phyloP scores from a whole-genome alignment of 30 jellyfish, hydroid and myxozoan genomes.

The Haliclystus octoradiatus region DNA sequence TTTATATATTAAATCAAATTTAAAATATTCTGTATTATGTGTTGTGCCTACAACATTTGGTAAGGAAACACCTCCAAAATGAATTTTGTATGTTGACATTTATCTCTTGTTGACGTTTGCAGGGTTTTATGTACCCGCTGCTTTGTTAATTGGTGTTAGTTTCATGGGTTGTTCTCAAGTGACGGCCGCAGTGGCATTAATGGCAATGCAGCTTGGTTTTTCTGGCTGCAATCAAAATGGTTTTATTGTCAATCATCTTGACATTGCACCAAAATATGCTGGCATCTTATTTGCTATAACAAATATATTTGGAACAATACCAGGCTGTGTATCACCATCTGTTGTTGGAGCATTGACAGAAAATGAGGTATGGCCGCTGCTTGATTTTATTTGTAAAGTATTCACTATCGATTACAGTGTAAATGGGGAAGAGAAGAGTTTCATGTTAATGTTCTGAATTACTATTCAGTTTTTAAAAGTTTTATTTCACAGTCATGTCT shows the following conservation, averaged over 20 bases:
- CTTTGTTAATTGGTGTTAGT: constrained; percentile 23
- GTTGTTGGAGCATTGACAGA: constrained; percentile 28
- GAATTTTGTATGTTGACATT: no score
- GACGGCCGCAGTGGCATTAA: constrained; percentile 20
- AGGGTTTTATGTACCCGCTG: constrained; percentile 60
- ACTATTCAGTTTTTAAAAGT: neutral
- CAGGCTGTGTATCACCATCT: constrained; percentile 36
- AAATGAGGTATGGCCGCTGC: constrained; percentile 4
- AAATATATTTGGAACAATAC: constrained; percentile 18
- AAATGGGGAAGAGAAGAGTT: neutral
- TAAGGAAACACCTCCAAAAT: no score
- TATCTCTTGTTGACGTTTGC: neutral
- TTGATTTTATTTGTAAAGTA: neutral
- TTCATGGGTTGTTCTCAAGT: constrained; percentile 44
- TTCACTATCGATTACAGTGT: neutral
- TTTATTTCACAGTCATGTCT: constrained; percentile 1
- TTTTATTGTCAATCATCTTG: constrained; percentile 18
- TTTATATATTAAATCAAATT: no score
- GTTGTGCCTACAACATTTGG: no score
- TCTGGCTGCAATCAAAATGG: constrained; percentile 20
- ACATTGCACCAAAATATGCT: constrained; percentile 21
- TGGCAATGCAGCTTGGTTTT: constrained; percentile 40
- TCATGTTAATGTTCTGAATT: neutral
- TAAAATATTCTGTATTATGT: no score
- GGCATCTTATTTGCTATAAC: constrained; percentile 20